phyloP scores from a whole-genome alignment of 2,797 vertebrate species.

The Trachops cirrhosus region DNA sequence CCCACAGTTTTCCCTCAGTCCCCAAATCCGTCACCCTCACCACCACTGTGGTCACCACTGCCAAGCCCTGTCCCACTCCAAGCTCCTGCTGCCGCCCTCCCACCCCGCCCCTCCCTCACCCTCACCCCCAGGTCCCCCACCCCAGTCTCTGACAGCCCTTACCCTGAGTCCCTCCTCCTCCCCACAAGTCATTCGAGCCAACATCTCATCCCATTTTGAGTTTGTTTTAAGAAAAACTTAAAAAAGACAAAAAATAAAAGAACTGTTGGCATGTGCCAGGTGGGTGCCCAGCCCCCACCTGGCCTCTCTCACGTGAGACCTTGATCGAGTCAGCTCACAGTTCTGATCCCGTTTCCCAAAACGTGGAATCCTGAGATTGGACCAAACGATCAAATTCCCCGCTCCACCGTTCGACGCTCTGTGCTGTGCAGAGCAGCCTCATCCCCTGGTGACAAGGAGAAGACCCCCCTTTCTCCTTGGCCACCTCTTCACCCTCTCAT shows the following conservation, averaged over 20 bases:
- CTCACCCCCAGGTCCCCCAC: background rate
- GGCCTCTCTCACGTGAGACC: constrained; percentile 60
- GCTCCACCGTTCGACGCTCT: background rate
- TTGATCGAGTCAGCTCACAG: background rate
- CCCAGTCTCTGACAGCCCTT: background rate
- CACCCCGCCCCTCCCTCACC: background rate
- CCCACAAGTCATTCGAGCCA: background rate
- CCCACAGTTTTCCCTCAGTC: no score
- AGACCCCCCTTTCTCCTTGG: background rate
- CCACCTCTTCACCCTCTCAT: background rate
- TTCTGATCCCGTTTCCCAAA: constrained; percentile 47
- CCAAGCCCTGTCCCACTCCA: background rate
- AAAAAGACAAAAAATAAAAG: constrained; percentile 64
- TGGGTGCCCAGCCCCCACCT: background rate
- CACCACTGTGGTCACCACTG: rapidly evolving
- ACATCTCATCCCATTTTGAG: constrained; percentile 44
- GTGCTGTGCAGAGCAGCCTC: background rate
- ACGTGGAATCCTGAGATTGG: background rate
- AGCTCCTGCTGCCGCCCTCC: background rate
- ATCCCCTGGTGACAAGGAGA: background rate
- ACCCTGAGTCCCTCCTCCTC: rapidly evolving
- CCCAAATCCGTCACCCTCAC: background rate
- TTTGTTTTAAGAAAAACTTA: background rate
- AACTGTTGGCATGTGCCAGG: constrained; percentile 34
- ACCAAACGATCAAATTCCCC: background rate